A percentile compares a stretch with the other conserved stretches of the same genome.
These are phyloP conservation scores for Pluvianellus socialis DNA, from an alignment of 2,113 vertebrate species.

Conservation along the genomic window DNA sequence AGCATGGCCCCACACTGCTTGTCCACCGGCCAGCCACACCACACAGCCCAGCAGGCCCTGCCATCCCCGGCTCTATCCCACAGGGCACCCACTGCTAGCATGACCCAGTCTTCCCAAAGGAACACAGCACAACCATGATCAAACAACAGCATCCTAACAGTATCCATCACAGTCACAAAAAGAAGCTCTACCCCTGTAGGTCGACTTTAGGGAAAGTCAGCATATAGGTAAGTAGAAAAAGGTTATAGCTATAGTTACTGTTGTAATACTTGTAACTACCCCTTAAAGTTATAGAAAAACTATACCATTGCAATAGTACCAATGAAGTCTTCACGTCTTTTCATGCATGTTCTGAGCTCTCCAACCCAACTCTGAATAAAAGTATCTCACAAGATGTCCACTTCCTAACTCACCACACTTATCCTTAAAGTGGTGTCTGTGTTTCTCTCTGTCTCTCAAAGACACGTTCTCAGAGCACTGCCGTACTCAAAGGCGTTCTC, in stretches of 20 bases:
- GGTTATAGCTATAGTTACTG: neutral
- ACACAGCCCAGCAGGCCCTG: neutral
- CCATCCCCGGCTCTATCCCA: neutral
- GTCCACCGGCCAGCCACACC: neutral
- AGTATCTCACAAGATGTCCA: neutral
- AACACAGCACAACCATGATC: neutral
- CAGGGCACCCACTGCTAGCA: neutral
- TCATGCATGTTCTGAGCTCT: neutral
- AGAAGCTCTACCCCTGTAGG: neutral
- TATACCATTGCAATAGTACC: neutral
- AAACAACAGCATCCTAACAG: neutral
- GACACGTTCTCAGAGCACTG: neutral
- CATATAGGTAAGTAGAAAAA: neutral
- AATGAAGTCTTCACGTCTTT: neutral
- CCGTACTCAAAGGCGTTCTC: neutral
- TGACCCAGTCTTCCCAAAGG: neutral
- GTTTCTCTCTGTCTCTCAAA: neutral
- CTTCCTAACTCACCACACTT: neutral
- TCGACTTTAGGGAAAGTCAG: neutral
- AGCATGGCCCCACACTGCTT: fast-evolving
- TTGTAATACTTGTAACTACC: neutral
- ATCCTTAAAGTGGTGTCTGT: neutral
- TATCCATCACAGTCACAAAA: neutral
- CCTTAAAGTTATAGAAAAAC: neutral
- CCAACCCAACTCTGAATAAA: neutral